Evolutionary conservation across 2,113 vertebrate genomes (phyloP).

Genomic region (Suricata suricatta): DNA sequence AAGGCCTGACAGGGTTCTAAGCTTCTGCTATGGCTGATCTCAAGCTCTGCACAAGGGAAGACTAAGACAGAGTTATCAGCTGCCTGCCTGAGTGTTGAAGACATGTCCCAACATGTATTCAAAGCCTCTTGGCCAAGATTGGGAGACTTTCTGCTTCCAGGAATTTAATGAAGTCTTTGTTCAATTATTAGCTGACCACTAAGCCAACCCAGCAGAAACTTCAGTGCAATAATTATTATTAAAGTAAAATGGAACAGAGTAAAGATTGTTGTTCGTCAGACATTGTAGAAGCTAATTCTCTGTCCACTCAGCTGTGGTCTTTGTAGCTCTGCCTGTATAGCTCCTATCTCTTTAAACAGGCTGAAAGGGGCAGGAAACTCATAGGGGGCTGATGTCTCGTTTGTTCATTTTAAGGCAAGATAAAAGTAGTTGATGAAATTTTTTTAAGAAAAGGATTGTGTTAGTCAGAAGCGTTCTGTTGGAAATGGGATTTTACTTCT

Average conservation of each 20-base stretch:
- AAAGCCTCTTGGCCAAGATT: background rate
- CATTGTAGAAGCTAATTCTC: conserved; percentile 1
- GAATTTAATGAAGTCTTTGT: conserved; percentile 39
- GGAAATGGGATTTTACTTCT: conserved; percentile 7
- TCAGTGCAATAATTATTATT: conserved; percentile 30
- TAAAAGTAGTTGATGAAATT: background rate
- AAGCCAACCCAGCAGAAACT: conserved; percentile 26
- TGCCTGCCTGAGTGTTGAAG: background rate
- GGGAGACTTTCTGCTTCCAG: background rate
- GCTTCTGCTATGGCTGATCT: background rate
- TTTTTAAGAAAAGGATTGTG: background rate
- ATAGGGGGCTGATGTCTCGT: background rate
- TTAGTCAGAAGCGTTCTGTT: conserved; percentile 15
- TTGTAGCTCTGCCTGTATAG: background rate
- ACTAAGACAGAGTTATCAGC: background rate
- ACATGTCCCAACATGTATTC: conserved; percentile 17
- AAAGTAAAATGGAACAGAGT: conserved; percentile 10
- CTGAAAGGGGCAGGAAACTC: background rate
- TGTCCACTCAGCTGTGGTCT: background rate
- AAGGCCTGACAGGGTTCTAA: background rate
- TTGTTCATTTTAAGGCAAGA: conserved; percentile 47
- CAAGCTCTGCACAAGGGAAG: background rate
- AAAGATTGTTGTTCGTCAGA: conserved; percentile 33
- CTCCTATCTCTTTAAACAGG: background rate
- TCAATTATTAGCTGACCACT: conserved; percentile 21